A percentile compares a stretch with the other conserved stretches of the same genome.
These are phyloP conservation scores for Noctua comes DNA, from an alignment of 2,888 invertebrate species.

Conservation along the genomic window DNA sequence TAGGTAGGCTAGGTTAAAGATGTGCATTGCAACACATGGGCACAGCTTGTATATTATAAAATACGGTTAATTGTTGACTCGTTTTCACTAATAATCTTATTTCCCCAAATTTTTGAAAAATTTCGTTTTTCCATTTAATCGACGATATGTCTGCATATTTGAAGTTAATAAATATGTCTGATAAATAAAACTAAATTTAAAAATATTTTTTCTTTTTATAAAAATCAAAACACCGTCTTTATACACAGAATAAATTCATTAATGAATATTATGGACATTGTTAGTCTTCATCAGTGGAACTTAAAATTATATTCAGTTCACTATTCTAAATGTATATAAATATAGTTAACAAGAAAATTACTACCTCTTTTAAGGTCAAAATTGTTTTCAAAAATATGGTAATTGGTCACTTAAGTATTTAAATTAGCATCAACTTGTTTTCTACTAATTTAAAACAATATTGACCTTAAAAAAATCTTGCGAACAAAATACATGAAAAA, in stretches of 20 bases:
- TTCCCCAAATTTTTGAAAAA: too few relatives aligned
- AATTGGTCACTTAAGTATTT: conserved; percentile 23
- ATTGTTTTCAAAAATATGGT: conserved; percentile 37
- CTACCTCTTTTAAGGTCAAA: conserved; percentile 15
- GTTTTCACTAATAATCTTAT: too few relatives aligned
- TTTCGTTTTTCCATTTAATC: too few relatives aligned
- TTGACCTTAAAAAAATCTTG: conserved; percentile 36
- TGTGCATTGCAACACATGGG: too few relatives aligned
- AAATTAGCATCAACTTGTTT: conserved; percentile 27
- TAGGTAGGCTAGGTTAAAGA: too few relatives aligned
- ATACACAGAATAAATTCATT: conserved; percentile 60
- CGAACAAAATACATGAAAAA: conserved; percentile 15
- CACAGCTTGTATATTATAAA: too few relatives aligned
- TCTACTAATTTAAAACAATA: conserved; percentile 31
- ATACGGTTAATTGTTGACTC: too few relatives aligned
- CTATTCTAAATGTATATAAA: conserved; percentile 37
- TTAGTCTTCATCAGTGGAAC: conserved; percentile 49
- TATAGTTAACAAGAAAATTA: conserved; percentile 43
- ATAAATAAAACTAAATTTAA: conserved; percentile 44
- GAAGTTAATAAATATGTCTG: too few relatives aligned
- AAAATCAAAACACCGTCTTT: conserved; percentile 58
- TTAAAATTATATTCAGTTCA: conserved; percentile 48
- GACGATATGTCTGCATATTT: too few relatives aligned
- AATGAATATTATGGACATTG: conserved; percentile 49
- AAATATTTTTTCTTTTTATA: conserved; percentile 58